Base-by-base conservation (phyloP, 1,140 invertebrate species). In the Cryptotermes secundus region DNA sequence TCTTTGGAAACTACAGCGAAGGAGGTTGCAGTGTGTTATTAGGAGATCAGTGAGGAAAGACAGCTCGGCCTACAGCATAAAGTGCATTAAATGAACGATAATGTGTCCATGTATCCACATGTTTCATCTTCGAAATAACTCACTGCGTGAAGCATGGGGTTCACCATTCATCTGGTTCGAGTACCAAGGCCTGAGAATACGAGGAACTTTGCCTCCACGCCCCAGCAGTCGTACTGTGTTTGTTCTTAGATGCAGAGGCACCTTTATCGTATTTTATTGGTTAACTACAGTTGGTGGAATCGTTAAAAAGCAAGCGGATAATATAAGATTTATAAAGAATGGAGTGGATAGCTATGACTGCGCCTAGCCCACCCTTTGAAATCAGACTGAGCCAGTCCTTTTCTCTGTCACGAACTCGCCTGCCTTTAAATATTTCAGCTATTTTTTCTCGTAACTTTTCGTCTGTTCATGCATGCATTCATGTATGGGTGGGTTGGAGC, bases 381-480 rank as follows among this genome's bases (percentile, higher is more conserved):
- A 82, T 82, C 81, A 82, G 81, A 45, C 81, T 82, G 49, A 82
- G 49, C 81, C 81, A 82, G 38, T 82, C 38, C 81, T 49, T 82
- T 82, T 49, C 81, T 82, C 81, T 82, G 81, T 82, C 81, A 82
- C 81, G 81, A 82, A 82, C 81, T 42, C 81, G 81, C 49, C 49
- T 82, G 49, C 81, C 42, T 82, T 82, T 82, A 82, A 82, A 82
- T 82, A 82, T 82, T 82, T 82, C 42, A 82, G 7, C 81, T n/a
- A 42, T 82, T 82, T 82, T 82, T 49, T 82, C 81, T 42, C 49
- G 49, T 82, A 82, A 82, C 81, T 82, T 82, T 82, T 82, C 38
- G 81, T 82, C 49, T 49, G 49, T 22, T 82, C 38, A 82, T 82
- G 81, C 81, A 82, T 82, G 81, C 81, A 82, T 82, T 82, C 81